Evolutionary conservation across 2,797 vertebrate genomes (phyloP).

Genomic region (Neostethus bicornis): DNA sequence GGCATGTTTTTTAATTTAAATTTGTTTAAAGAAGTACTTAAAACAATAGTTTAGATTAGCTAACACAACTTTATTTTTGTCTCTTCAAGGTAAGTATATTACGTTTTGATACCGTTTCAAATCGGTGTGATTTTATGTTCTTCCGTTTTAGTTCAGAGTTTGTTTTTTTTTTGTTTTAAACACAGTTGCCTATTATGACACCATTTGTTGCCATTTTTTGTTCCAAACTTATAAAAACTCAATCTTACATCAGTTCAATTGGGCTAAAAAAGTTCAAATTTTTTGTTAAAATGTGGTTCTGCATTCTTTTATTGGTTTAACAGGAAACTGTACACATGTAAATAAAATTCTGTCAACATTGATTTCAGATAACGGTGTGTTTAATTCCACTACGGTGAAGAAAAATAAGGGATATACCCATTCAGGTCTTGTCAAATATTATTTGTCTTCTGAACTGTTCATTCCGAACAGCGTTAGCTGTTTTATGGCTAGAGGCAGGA

Average conservation of each 20-base stretch:
- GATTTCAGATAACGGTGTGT: constrained; percentile 18
- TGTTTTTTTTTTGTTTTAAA: constrained; percentile 15
- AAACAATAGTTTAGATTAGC: constrained; percentile 25
- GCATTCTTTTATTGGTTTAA: constrained; percentile 56
- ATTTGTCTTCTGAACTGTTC: background rate
- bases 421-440: background rate
- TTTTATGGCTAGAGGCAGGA: too few relatives aligned
- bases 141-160: constrained; percentile 29
- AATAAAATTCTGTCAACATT: constrained; percentile 79
- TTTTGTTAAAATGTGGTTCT: constrained; percentile 53
- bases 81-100: constrained; percentile 85
- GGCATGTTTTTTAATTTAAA: background rate
- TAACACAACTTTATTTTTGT: constrained; percentile 47
- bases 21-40: constrained; percentile 15
- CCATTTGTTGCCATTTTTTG: too few relatives aligned
- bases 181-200: constrained; percentile 20
- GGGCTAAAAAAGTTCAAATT: constrained; percentile 18
- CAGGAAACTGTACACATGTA: constrained; percentile 73
- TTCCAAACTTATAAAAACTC: background rate
- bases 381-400: constrained; percentile 10
- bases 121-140: constrained; percentile 19
- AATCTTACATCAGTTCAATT: constrained; percentile 24
- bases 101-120: constrained; percentile 56
- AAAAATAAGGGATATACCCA: background rate
- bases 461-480: too few relatives aligned